Conservation (phyloP, 2,888 invertebrate species). For the Axea sp. region DNA sequence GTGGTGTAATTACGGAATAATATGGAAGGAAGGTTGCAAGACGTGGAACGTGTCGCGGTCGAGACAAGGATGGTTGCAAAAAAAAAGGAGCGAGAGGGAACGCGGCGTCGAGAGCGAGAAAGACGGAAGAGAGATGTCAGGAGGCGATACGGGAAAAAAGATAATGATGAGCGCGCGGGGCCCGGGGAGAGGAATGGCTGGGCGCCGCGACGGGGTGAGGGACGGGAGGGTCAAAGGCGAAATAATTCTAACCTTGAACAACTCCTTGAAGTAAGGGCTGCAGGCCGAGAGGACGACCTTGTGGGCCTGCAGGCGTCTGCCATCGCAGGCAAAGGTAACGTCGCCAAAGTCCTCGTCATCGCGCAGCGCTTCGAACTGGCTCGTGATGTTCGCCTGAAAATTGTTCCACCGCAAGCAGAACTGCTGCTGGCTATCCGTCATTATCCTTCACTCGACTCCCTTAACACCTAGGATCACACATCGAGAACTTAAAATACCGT, state of each 20-base stretch:
- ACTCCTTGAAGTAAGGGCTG: conserved; percentile 92
- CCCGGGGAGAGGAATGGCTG: conserved; percentile 14
- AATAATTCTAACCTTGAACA: conserved; percentile 86
- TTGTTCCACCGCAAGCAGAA: conserved; percentile 95
- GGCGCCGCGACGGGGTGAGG: conserved; percentile 2
- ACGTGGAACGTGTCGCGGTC: conserved; percentile 31
- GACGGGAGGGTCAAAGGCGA: conserved; percentile 28
- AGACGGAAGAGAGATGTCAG: conserved; percentile 51
- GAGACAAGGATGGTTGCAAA: conserved; percentile 35
- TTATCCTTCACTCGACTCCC: conserved; percentile 75
- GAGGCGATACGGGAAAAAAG: conserved; percentile 54
- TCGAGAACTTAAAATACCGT: conserved; percentile 71
- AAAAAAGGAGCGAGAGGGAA: conserved; percentile 32
- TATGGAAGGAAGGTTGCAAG: conserved; percentile 49
- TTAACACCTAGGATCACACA: conserved; percentile 72
- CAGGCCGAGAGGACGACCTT: conserved; percentile 92
- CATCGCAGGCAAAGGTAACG: conserved; percentile 92
- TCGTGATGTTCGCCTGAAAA: conserved; percentile 92
- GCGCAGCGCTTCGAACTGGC: conserved; percentile 91
- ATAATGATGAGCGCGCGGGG: conserved; percentile 19
- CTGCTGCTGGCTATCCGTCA: conserved; percentile 85
- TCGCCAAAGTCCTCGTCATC: conserved; percentile 93
- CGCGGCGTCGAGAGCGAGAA: conserved; percentile 23
- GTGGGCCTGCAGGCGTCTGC: conserved; percentile 90
- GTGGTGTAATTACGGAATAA: conserved; percentile 57